Conservation (phyloP, 2,888 invertebrate genomes). For the Noctua janthina region DNA sequence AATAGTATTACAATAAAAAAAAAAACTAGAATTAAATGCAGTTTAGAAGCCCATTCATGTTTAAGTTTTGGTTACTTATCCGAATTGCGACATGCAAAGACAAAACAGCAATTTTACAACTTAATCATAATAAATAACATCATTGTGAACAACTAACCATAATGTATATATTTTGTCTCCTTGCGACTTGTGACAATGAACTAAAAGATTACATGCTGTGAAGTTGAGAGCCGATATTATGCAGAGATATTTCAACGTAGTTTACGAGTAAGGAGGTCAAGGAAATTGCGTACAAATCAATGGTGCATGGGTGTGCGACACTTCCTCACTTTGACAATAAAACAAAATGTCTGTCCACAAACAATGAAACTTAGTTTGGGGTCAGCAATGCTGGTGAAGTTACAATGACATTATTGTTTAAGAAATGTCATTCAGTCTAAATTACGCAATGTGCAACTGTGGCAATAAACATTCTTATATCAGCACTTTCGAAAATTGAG, state of each 20-base stretch:
- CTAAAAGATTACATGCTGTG: conserved; percentile 41
- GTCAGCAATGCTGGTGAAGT: conserved; percentile 49
- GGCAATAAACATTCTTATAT: background rate
- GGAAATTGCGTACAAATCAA: conserved; percentile 66
- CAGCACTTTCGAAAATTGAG: conserved; percentile 1
- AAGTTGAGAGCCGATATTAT: conserved; percentile 31
- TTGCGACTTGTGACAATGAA: conserved; percentile 48
- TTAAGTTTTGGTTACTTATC: background rate
- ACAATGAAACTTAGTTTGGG: conserved; percentile 61
- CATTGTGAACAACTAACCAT: conserved; percentile 4
- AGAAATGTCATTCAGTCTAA: conserved; percentile 40
- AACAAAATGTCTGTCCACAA: conserved; percentile 57
- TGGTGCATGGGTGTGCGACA: conserved; percentile 71
- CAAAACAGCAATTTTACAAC: conserved; percentile 8
- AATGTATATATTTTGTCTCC: conserved; percentile 39
- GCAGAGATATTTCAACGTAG: conserved; percentile 41
- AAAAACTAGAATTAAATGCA: background rate
- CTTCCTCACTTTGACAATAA: conserved; percentile 83
- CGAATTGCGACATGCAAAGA: background rate
- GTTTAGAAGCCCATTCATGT: background rate
- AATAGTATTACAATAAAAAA: too few species aligned
- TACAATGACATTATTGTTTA: conserved; percentile 43
- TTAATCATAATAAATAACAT: conserved; percentile 39
- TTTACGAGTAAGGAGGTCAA: conserved; percentile 62
- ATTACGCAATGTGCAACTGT: conserved; percentile 31